These are phyloP conservation scores for Marasmarcha lunaedactyla DNA, from an alignment of 2,888 invertebrate species.

Conservation along the genomic window DNA sequence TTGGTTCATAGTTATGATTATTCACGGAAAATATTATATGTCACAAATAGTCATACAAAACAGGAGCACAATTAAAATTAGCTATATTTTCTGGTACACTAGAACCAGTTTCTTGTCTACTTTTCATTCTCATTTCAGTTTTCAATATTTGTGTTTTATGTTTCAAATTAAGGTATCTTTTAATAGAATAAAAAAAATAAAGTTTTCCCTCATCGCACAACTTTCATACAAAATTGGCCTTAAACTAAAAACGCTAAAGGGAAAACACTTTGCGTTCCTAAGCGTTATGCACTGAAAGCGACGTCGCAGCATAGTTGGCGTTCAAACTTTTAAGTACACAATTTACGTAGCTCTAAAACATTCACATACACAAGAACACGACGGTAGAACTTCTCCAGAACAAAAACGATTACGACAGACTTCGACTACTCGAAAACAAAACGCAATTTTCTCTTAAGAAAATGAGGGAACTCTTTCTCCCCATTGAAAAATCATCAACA, in stretches of 20 bases:
- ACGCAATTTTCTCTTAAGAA: conserved; percentile 72
- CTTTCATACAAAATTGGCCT: neutral
- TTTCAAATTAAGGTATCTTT: no score
- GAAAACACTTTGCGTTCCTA: neutral
- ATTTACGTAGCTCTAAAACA: conserved; percentile 41
- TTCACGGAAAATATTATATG: neutral
- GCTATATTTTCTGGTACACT: no score
- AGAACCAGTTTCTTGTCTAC: no score
- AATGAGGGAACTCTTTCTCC: conserved; percentile 72
- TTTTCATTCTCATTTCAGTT: no score
- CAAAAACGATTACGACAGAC: conserved; percentile 71
- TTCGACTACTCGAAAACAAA: conserved; percentile 71
- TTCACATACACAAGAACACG: conserved; percentile 53
- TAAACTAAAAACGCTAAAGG: neutral
- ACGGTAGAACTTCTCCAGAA: conserved; percentile 51
- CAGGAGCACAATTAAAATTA: no score
- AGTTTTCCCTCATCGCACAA: neutral
- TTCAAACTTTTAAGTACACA: conserved; percentile 58
- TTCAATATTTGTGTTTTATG: no score
- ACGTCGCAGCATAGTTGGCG: conserved; percentile 13
- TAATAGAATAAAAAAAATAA: no score
- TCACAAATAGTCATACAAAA: no score
- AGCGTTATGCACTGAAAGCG: neutral
- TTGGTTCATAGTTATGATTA: neutral
- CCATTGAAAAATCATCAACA: conserved; percentile 72